A percentile compares a stretch with the other conserved stretches of the same genome.
phyloP scores from a whole-genome alignment of 1,140 invertebrate genomes.

The Gryon sp. region DNA sequence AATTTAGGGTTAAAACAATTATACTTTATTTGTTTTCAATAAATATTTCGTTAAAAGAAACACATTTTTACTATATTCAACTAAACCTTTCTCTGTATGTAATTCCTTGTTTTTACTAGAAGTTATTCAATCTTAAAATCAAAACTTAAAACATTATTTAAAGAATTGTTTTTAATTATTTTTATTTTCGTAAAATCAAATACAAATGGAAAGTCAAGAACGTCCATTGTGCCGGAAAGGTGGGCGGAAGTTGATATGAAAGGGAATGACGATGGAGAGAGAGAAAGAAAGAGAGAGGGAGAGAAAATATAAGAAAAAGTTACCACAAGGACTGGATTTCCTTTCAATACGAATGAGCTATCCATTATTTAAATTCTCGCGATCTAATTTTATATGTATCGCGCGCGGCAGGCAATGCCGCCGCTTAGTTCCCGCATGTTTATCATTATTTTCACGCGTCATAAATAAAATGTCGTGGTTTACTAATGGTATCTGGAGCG shows the following conservation, averaged over 20 bases:
- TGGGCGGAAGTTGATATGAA: conserved; percentile 64
- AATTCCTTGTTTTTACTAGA: too few relatives aligned
- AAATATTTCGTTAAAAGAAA: too few relatives aligned
- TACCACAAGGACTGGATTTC: conserved; percentile 54
- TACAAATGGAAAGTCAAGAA: conserved; percentile 58
- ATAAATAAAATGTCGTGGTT: conserved; percentile 65
- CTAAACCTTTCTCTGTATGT: too few relatives aligned
- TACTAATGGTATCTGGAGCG: conserved; percentile 59
- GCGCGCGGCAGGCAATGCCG: conserved; percentile 34
- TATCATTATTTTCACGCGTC: conserved; percentile 66
- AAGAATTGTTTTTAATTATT: conserved; percentile 19
- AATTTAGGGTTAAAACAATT: too few relatives aligned
- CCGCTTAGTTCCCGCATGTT: conserved; percentile 57
- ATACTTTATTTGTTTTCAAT: too few relatives aligned
- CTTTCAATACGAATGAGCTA: conserved; percentile 57
- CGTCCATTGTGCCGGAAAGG: conserved; percentile 47
- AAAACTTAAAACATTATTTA: too few relatives aligned
- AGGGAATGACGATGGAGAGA: conserved; percentile 43
- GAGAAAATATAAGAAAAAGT: conserved; percentile 47
- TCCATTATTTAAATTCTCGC: conserved; percentile 60
- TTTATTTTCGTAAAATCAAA: conserved; percentile 25
- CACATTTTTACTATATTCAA: too few relatives aligned
- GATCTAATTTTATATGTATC: conserved; percentile 62
- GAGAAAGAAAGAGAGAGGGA: not conserved
- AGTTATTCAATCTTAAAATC: too few relatives aligned